phyloP scores from a whole-genome alignment of 2,113 vertebrate species.

The Todiramphus chloris region DNA sequence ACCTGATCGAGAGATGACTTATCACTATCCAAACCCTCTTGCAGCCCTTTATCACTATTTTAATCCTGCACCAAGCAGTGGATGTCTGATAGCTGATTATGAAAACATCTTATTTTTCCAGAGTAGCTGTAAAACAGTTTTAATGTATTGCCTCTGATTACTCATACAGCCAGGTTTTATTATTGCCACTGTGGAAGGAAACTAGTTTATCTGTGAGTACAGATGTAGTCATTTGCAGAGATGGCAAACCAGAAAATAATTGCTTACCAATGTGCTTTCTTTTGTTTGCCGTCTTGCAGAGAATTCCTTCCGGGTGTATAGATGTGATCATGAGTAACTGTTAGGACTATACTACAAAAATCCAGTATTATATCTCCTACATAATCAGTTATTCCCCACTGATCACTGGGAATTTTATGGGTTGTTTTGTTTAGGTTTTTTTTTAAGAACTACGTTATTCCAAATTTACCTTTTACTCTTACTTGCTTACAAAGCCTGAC shows the following conservation, averaged over 20 bases:
- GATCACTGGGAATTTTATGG: background rate
- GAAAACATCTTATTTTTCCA: slow-evolving; percentile 20
- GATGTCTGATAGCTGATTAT: background rate
- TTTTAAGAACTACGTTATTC: background rate
- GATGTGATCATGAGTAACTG: background rate
- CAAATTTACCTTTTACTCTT: background rate
- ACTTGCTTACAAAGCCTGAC: background rate
- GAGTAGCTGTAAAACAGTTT: slow-evolving; percentile 8
- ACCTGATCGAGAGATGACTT: background rate
- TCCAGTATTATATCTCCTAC: background rate
- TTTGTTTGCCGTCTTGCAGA: background rate
- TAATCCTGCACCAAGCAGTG: background rate
- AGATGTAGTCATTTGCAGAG: slow-evolving; percentile 19
- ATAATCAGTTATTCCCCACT: background rate
- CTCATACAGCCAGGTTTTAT: background rate
- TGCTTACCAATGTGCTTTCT: background rate
- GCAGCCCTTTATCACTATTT: background rate
- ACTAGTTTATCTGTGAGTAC: slow-evolving; percentile 24
- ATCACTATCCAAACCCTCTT: background rate
- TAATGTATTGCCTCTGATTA: slow-evolving; percentile 40
- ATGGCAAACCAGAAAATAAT: slow-evolving; percentile 13
- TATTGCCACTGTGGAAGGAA: background rate
- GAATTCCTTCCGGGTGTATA: background rate
- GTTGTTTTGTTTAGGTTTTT: background rate
- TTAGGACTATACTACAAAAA: background rate